Conservation (phyloP, 2,797 vertebrate species). For the Vipera ursinii region DNA sequence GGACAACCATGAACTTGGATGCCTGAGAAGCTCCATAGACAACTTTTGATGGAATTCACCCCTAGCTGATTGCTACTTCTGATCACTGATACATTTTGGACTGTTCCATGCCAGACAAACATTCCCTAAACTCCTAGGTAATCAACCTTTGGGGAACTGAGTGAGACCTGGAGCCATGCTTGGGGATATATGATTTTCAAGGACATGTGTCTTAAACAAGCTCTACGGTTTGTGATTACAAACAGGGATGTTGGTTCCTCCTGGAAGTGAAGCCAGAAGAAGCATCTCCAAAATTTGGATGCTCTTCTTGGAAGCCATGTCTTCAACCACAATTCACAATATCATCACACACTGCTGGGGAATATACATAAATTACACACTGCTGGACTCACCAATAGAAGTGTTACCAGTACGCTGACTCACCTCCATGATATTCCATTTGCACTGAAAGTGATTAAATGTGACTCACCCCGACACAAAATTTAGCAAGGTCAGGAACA, state of each 20-base stretch:
- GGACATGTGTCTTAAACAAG: slow-evolving; percentile 17
- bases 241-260: slow-evolving; percentile 31
- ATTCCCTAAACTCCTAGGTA: background rate
- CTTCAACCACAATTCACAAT: slow-evolving; percentile 61
- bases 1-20: background rate
- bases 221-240: slow-evolving; percentile 29
- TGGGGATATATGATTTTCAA: background rate
- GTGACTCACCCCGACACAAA: slow-evolving; percentile 35
- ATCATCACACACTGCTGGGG: slow-evolving; percentile 52
- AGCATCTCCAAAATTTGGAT: slow-evolving; percentile 65
- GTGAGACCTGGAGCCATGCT: background rate
- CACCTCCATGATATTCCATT: slow-evolving; percentile 39
- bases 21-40: background rate
- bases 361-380: slow-evolving; percentile 48
- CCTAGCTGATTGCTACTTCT: slow-evolving; percentile 4
- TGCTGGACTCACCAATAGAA: slow-evolving; percentile 32
- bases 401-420: slow-evolving; percentile 41
- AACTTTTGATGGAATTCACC: background rate
- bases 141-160: background rate
- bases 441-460: slow-evolving; percentile 30
- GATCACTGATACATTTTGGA: slow-evolving; percentile 2
- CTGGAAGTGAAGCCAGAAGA: slow-evolving; percentile 37
- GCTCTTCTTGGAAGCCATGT: slow-evolving; percentile 54
- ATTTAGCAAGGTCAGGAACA: slow-evolving; percentile 35
- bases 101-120: background rate